Percentiles rank a stretch among this genome's conserved stretches.
Conservation (phyloP, 1,140 invertebrate species). For the Lepidurus apus region DNA sequence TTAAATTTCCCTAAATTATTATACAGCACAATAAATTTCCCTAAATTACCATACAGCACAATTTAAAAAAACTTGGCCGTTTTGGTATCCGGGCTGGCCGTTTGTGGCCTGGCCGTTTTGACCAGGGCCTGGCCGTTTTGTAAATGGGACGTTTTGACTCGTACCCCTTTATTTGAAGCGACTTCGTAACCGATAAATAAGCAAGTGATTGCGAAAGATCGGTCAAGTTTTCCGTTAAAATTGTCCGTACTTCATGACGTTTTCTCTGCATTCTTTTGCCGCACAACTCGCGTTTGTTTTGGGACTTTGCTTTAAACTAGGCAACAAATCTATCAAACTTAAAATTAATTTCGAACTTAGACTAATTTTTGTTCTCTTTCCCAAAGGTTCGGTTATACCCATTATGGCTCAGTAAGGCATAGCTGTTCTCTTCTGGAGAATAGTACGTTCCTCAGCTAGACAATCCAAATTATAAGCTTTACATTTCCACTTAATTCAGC, state of each 20-base stretch:
- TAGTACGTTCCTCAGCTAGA: background rate
- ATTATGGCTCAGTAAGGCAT: slow-evolving; percentile 23
- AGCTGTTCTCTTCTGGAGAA: background rate
- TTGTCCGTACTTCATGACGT: background rate
- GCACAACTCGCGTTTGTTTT: background rate
- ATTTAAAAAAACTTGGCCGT: too few species aligned
- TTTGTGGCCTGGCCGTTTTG: too few species aligned
- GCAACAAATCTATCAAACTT: background rate
- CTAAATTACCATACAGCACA: too few species aligned
- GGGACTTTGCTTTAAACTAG: background rate
- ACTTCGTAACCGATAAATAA: too few species aligned
- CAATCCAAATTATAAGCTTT: background rate
- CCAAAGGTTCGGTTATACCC: background rate
- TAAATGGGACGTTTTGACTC: too few species aligned
- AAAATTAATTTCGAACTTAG: background rate
- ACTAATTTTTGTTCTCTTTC: background rate
- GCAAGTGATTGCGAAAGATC: background rate
- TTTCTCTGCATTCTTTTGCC: background rate
- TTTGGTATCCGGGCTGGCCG: too few species aligned
- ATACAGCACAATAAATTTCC: too few species aligned
- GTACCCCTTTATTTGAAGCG: too few species aligned
- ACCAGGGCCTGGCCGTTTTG: too few species aligned
- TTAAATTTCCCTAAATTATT: too few species aligned
- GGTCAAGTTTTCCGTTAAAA: background rate
- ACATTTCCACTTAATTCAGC: background rate